Percentiles rank a stretch among this genome's conserved stretches.
Evolutionary conservation across 2,113 vertebrate genomes (phyloP).

Genomic region (Naja naja): DNA sequence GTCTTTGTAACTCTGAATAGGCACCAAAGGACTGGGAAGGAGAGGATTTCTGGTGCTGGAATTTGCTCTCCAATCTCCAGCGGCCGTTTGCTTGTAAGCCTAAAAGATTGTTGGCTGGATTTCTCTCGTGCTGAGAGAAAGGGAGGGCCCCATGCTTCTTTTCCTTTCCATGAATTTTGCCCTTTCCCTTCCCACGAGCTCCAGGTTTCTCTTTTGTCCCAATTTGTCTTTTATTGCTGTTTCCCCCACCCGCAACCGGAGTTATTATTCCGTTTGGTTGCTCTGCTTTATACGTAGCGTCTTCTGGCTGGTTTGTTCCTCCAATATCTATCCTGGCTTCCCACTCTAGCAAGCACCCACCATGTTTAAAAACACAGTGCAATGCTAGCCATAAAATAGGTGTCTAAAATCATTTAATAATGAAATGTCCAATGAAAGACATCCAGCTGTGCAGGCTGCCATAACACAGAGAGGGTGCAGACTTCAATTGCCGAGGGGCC

Average conservation of each 20-base stretch:
- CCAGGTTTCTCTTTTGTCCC: neutral
- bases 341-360: neutral
- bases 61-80: neutral
- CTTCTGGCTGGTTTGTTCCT: neutral
- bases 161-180: neutral
- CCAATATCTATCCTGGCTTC: neutral
- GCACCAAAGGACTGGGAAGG: too few relatives aligned
- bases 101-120: neutral
- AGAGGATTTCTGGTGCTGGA: neutral
- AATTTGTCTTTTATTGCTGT: neutral
- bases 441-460: neutral
- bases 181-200: neutral
- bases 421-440: neutral
- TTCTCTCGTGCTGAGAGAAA: neutral
- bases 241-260: too few relatives aligned
- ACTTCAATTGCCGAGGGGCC: neutral
- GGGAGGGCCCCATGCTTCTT: too few relatives aligned
- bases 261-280: neutral
- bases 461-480: rapidly evolving
- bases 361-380: neutral
- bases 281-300: neutral
- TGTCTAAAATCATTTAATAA: neutral
- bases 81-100: too few relatives aligned
- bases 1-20: too few relatives aligned
- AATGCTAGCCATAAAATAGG: neutral